Evolutionary conservation across 2,113 vertebrate species (phyloP), one percentile per base, ranked within the genome.

Genomic region (Vimba vimba): DNA sequence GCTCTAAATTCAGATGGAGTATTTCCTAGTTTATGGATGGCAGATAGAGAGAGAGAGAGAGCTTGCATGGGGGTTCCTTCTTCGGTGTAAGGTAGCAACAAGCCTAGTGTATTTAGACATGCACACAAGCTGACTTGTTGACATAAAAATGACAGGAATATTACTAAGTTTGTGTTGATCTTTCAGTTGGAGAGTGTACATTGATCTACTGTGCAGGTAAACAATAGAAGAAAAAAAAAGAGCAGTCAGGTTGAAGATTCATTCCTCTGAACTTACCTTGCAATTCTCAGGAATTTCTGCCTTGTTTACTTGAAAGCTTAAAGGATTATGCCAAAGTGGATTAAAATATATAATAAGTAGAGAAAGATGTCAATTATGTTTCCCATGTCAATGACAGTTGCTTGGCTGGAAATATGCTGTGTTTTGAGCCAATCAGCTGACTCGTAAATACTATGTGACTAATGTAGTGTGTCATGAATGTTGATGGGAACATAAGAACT

Each of bases 1-100:
- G 92, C 90, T 95, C 95, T 96, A 94, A 96, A 95, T 96, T 93
- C 94, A 95, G 95, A 92, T 91, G 85, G 91, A 92, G 89, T 92
- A 93, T 91, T 91, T 92, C 90, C 90, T 93, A 91, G 89, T 88
- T 88, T 85, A 85, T 88, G 87, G 89, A 87, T 86, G 86, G 86
- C 87, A 90, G 78, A 88, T 89, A 82, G 73, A 62, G 77, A 82
- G 83, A 52, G 39, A 86, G 86, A 83, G 83, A 62, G 78, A 85
- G 86, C 87, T 87, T 79, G 85, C 84, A 25, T 36, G 33, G 52
- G 77, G 60, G 39, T 86, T 43, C 64, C 75, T 90, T 80, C 55
- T 50, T 57, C 21, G 27, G 50, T 69, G 21, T 33, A 71, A 55
- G 47, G 12, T 73, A 73, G 50, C 50, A 83, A 83, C 66, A 83